Base-by-base conservation (phyloP, 1,140 invertebrate genomes). In the Nasonia giraulti region DNA sequence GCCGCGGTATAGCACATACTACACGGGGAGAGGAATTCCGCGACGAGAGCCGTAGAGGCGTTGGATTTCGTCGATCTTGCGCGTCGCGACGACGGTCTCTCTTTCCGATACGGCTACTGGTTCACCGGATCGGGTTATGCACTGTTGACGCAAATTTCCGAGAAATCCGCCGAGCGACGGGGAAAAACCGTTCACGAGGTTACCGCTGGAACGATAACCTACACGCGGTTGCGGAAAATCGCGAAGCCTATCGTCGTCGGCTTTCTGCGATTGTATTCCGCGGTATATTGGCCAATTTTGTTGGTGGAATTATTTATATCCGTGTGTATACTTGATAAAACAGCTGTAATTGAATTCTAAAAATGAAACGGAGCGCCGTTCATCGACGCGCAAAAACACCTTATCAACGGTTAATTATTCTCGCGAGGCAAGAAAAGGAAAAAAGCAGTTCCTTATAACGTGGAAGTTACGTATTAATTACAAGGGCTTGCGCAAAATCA, bases 391-490 rank as follows among this genome's bases (percentile, higher is more conserved):
- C 44, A 77, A 83, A 83, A 83, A 68, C 20, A 66, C 31, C 27
- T 44, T 44, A 37, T 79, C 31, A 44, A 47, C 12, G 12, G 17
- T 31, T 47, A 44, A 68, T 37, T 68, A 68, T 37, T 68, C 31
- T 3, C 14, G 33, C 14, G 47, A 68, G 33, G 14, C 31, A 47
- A 47, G 27, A 1, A 3, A 75, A 62, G n/a, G 62, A 74, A 44
- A 75, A 75, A 44, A 44, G 37, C 12, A 1, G 14, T 33, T 27
- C 40, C 69, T 62, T 73, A 55, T 44, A 44, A 8, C 47, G 5
- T 47, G 55, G 10, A 85, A 68, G 78, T 80, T 85, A 50, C 55
- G 77, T 69, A 85, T 80, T 85, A 80, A 85, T 80, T 85, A 76
- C 71, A 47, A 37, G 78, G 68, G 71, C 83, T 85, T 80, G 31